phyloP scores from a whole-genome alignment of 1,140 invertebrate genomes.

The Drosophila parabipectinata region DNA sequence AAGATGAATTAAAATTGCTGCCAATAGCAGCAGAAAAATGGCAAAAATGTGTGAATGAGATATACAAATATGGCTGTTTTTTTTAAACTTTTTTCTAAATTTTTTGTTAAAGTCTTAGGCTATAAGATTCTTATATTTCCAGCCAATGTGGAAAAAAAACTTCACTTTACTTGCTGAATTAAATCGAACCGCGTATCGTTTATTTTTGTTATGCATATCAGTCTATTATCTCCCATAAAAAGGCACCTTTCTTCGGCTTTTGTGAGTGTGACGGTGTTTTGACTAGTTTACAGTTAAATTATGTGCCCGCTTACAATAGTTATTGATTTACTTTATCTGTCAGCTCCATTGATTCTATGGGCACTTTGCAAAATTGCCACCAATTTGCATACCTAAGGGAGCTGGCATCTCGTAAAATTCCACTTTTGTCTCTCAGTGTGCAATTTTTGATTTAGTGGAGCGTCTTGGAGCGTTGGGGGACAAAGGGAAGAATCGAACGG shows the following conservation, averaged over 20 bases:
- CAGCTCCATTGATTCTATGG: slow-evolving; percentile 33
- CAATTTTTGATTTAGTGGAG: slow-evolving; percentile 42
- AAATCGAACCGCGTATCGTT: slow-evolving; percentile 14
- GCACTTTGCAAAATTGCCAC: slow-evolving; percentile 21
- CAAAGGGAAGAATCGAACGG: slow-evolving; percentile 34
- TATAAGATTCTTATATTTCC: neutral
- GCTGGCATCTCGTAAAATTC: neutral
- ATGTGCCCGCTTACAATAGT: slow-evolving; percentile 14
- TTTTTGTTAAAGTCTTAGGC: neutral
- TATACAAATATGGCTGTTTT: neutral
- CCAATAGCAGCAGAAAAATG: neutral
- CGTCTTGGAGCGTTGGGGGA: slow-evolving; percentile 20
- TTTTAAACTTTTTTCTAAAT: neutral
- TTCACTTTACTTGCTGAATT: slow-evolving; percentile 1
- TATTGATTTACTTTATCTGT: slow-evolving; percentile 46
- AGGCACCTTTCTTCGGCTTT: slow-evolving; percentile 25
- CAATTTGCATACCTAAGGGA: slow-evolving; percentile 39
- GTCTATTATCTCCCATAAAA: slow-evolving; percentile 1
- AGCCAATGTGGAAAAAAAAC: neutral
- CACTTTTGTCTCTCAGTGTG: slow-evolving; percentile 27
- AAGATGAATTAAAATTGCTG: neutral
- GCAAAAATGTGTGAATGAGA: slow-evolving; percentile 2
- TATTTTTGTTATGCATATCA: slow-evolving; percentile 55
- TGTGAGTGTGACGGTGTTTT: slow-evolving; percentile 34
- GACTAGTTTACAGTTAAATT: slow-evolving; percentile 51